These are phyloP conservation scores for Sphinx pinastri DNA, from an alignment of 2,888 invertebrate species.

Conservation along the genomic window DNA sequence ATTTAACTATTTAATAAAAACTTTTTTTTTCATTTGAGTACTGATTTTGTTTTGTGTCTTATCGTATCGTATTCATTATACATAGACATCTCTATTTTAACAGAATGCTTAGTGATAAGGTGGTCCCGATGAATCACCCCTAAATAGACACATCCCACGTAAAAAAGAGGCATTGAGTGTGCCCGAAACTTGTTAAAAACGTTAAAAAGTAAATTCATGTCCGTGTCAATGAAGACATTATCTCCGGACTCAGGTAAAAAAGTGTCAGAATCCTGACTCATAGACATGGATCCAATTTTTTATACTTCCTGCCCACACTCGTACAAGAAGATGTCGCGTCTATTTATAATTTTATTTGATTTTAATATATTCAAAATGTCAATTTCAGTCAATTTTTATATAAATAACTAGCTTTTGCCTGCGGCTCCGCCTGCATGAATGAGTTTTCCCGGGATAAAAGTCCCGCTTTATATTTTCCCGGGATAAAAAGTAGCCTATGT, in stretches of 20 bases:
- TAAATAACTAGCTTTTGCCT: too few relatives aligned
- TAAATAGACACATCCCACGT: neutral
- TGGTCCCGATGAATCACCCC: constrained; percentile 4
- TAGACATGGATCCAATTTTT: constrained; percentile 7
- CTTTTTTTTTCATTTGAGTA: neutral
- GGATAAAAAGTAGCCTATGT: too few relatives aligned
- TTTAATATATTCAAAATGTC: neutral
- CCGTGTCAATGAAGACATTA: constrained; percentile 14
- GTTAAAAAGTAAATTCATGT: constrained; percentile 24
- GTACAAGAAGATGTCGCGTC: neutral
- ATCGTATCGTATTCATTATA: neutral
- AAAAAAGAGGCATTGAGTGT: constrained; percentile 6
- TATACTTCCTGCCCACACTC: neutral
- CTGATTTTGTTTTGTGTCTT: neutral
- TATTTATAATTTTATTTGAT: neutral
- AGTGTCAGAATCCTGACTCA: neutral
- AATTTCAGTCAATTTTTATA: too few relatives aligned
- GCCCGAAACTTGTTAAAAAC: neutral
- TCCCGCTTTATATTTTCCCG: too few relatives aligned
- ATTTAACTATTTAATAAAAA: too few relatives aligned
- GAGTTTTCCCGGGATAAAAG: too few relatives aligned
- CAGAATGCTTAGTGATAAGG: neutral
- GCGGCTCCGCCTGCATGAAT: too few relatives aligned
- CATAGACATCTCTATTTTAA: neutral
- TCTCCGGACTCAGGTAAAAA: constrained; percentile 20